Evolutionary conservation across 1,140 invertebrate genomes (phyloP).

Genomic region (Meteorus sp.): DNA sequence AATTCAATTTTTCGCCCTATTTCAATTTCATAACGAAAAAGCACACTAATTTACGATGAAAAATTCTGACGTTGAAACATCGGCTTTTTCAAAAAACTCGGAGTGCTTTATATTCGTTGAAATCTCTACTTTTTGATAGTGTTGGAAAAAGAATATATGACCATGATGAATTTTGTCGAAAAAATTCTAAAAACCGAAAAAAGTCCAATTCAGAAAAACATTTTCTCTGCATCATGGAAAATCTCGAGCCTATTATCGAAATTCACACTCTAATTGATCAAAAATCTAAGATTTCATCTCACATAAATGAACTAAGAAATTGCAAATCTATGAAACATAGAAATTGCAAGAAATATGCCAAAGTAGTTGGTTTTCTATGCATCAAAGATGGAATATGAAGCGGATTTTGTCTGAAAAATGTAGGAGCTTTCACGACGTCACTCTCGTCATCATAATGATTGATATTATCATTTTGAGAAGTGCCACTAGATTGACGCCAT

Average conservation of each 20-base stretch:
- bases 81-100: neutral
- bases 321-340: no score
- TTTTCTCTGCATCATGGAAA: neutral
- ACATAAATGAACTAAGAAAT: neutral
- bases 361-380: no score
- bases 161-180: neutral
- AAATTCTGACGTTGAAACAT: neutral
- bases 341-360: neutral
- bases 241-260: neutral
- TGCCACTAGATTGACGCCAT: no score
- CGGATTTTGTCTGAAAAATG: no score
- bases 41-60: neutral
- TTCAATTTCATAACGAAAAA: neutral
- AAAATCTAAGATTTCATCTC: conserved; percentile 1
- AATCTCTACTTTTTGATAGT: neutral
- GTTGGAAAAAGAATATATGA: neutral
- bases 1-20: neutral
- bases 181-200: neutral
- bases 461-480: no score
- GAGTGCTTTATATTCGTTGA: neutral
- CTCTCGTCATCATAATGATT: no score
- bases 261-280: neutral
- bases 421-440: no score
- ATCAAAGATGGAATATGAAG: no score
- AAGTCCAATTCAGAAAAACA: neutral